Percentiles rank a stretch among this genome's conserved stretches.
phyloP scores from a whole-genome alignment of 2,888 invertebrate genomes.

The Troglohyphantes excavatus region DNA sequence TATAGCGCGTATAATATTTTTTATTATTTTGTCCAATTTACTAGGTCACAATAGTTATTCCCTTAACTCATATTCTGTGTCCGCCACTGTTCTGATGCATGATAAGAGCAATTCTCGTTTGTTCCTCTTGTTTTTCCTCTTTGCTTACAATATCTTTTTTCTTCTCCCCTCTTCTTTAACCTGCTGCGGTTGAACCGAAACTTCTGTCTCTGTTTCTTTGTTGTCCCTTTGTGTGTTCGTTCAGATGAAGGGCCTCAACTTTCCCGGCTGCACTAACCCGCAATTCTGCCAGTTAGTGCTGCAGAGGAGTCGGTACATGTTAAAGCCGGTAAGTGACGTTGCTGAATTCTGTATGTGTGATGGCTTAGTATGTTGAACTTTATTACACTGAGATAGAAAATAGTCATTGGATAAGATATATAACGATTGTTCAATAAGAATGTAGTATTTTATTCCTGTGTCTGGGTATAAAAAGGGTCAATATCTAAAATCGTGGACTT shows the following conservation, averaged over 20 bases:
- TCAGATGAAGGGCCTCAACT: conserved; percentile 92
- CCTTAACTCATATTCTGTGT: too few species aligned
- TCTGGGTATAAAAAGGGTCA: too few species aligned
- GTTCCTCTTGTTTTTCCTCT: neutral
- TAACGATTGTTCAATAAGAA: neutral
- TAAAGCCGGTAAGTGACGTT: conserved; percentile 92
- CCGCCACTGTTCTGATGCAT: neutral
- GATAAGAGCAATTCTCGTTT: neutral
- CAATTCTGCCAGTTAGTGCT: conserved; percentile 97
- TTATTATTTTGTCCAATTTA: too few species aligned
- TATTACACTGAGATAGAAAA: too few species aligned
- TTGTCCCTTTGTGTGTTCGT: conserved; percentile 35
- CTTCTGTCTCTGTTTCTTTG: conserved; percentile 41
- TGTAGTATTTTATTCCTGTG: neutral
- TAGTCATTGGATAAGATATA: too few species aligned
- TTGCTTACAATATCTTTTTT: conserved; percentile 18
- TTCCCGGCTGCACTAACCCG: conserved; percentile 97
- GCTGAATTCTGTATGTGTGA: neutral
- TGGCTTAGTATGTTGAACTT: too few species aligned
- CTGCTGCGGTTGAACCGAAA: conserved; percentile 48
- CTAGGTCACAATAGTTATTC: too few species aligned
- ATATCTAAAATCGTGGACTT: too few species aligned
- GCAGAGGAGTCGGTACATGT: conserved; percentile 97
- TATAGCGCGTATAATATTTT: too few species aligned
- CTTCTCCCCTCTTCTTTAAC: neutral